Conservation (phyloP, 2,888 invertebrate genomes). For the Platycheirus albimanus region DNA sequence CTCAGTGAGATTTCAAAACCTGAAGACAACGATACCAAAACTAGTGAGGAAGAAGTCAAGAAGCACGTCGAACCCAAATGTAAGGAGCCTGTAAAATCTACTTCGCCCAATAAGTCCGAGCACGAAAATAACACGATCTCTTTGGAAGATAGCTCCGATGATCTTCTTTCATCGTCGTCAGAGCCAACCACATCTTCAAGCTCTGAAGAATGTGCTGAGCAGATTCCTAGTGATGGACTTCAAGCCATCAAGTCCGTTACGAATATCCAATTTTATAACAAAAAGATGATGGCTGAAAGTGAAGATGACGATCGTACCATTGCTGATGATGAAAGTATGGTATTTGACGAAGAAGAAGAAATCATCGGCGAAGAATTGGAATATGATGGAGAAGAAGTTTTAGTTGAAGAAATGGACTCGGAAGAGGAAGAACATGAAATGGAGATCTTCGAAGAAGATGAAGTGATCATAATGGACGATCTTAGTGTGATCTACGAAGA, state of each 20-base stretch:
- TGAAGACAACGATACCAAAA: constrained; percentile 77
- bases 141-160: constrained; percentile 51
- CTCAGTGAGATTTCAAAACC: constrained; percentile 78
- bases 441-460: constrained; percentile 65
- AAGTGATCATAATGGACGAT: constrained; percentile 77
- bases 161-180: constrained; percentile 53
- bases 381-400: constrained; percentile 76
- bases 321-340: constrained; percentile 79
- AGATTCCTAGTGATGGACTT: constrained; percentile 78
- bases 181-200: constrained; percentile 66
- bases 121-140: constrained; percentile 75
- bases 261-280: constrained; percentile 83
- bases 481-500: constrained; percentile 86
- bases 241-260: constrained; percentile 84
- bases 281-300: constrained; percentile 57
- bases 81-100: constrained; percentile 77
- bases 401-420: constrained; percentile 78
- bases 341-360: constrained; percentile 78
- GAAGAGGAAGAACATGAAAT: constrained; percentile 59
- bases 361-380: constrained; percentile 77
- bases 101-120: constrained; percentile 76
- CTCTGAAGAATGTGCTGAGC: constrained; percentile 75
- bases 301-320: constrained; percentile 80
- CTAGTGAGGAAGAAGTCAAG: constrained; percentile 77
- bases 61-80: constrained; percentile 77